phyloP scores from a whole-genome alignment of 2,797 vertebrate genomes.

The Galago senegalensis region DNA sequence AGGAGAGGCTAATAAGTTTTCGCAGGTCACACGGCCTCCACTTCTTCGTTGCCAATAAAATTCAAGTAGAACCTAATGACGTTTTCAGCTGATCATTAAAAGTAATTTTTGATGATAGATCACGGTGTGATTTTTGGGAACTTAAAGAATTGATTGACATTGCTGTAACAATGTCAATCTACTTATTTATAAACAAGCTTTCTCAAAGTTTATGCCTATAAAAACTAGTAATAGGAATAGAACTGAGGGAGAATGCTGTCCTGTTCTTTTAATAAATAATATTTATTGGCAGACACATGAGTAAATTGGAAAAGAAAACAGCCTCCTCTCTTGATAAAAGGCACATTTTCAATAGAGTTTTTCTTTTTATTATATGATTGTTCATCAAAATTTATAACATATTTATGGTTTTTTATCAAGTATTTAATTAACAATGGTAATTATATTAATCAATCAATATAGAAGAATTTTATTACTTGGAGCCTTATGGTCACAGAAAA shows the following conservation, averaged over 20 bases:
- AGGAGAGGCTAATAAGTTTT: background rate
- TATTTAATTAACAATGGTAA: background rate
- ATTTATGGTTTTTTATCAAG: constrained; percentile 6
- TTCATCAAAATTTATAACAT: background rate
- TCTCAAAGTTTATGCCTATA: constrained; percentile 4
- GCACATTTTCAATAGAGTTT: background rate
- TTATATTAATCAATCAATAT: background rate
- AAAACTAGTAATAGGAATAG: background rate
- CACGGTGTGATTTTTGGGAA: background rate
- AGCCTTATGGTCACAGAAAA: constrained; percentile 10
- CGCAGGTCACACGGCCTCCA: background rate
- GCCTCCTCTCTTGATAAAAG: background rate
- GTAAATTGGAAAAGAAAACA: constrained; percentile 4
- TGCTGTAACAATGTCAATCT: background rate
- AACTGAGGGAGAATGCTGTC: background rate
- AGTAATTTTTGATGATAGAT: background rate
- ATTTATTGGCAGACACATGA: background rate
- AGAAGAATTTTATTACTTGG: constrained; percentile 38
- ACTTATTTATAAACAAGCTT: background rate
- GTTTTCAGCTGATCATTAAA: background rate
- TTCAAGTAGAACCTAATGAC: constrained; percentile 10
- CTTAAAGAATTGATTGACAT: background rate
- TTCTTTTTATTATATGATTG: background rate
- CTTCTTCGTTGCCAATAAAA: background rate
- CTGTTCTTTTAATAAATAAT: constrained; percentile 25